Base-by-base conservation (phyloP, 1,140 invertebrate species). In the Atta colombica region DNA sequence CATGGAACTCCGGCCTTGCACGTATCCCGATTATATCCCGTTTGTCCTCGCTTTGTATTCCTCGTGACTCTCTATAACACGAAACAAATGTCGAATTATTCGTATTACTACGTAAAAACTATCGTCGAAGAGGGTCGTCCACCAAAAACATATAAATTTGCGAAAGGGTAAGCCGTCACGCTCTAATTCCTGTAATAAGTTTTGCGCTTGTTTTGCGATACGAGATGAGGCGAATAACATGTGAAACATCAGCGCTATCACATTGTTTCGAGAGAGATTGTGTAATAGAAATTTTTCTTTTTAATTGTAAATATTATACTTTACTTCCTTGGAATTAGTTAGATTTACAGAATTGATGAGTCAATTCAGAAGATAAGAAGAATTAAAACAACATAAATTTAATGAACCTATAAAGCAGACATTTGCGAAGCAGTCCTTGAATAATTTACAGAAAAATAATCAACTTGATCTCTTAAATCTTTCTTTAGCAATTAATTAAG, bases 31-130 rank as follows among this genome's bases (percentile, higher is more conserved):
- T 55, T 10, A 28, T 25, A 10, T 0, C 39, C 8, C 8, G 10
- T 25, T 21, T 35, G 21, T 14, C 53, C 35, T 14, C n/a, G 18
- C 18, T 55, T 55, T n/a, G 28, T 18, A 6, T 21, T 14, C 31
- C 65, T 39, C 18, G 35, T 16, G 35, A 45, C 10, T 2, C 35
- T n/a, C 49, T 65, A 35, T 35, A 51, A 58, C 7, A 1, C 25
- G 51, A 25, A 51, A 45, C 10, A 14, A 25, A 93, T 93, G 92
- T 88, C 87, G 65, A 93, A 91, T 90, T 94, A 92, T 31, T 92
- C 93, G 18, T 94, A 94, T 66, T 94, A 92, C 31, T 94, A 94
- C 65, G 90, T 89, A 16, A 93, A 93, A 89, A 86, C 90, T 5
- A 74, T 94, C 49, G 60, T 68, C 39, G 86, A 90, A n/a, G 82